Base-by-base conservation (phyloP, 2,888 invertebrate genomes). In the Xestia rhomboidea region DNA sequence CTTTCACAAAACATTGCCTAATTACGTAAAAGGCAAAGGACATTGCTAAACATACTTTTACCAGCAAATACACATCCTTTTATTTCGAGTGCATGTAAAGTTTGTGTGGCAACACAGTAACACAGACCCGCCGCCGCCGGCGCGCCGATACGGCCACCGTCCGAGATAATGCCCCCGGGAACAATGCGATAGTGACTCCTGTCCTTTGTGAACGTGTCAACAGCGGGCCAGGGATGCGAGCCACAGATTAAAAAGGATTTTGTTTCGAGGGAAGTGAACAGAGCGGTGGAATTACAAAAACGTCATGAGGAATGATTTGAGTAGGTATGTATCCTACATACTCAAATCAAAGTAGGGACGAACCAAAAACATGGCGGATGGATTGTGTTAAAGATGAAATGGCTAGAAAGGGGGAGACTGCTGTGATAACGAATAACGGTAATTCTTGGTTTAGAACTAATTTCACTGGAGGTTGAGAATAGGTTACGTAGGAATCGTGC, bases 201-300 rank as follows among this genome's bases (percentile, higher is more conserved):
- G 68, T 69, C 62, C 77, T 77, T 77, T 87, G 85, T 87, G 66
- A 57, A 60, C 84, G 49, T 68, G 78, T 82, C 69, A 68, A 87
- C 74, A 79, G 46, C 27, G 76, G 46, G 24, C 30, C 49, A 30
- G 21, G 54, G 60, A 57, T 76, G 54, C 27, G 38, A 68, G 34
- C 41, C 46, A 27, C 46, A 27, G 46, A 75, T 80, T 72, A 71
- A 49, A 57, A 76, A 76, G 24, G 46, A 68, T 64, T 81, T 64
- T 27, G 15, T 44, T 63, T 63, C 44, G 18, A 15, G 10, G 3
- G 71, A 7, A 30, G 24, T 5, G n/a, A 41, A 41, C 41, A n/a
- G 8, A 64, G 15, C n/a, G 64, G 41, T 62, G 62, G 62, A 34
- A 62, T 62, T 21, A 34, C 62, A 34, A 62, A 62, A 34, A 34